Percentiles rank a stretch among this genome's conserved stretches.
Evolutionary conservation across 1,140 invertebrate species (phyloP).

Genomic region (Caenorhabditis brenneri): DNA sequence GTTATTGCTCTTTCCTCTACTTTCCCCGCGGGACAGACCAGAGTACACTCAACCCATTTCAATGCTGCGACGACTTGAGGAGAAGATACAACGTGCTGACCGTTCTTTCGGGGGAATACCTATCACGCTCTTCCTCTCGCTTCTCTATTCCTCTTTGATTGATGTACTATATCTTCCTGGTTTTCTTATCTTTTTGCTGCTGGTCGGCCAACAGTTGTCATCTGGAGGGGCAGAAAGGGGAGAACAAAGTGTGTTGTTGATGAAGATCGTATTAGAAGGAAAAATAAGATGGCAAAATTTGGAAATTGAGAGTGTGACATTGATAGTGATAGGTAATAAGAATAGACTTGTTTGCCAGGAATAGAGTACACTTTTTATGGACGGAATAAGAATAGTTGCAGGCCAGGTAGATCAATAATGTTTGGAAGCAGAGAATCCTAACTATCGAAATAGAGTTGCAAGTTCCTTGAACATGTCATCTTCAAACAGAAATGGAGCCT

Average conservation of each 20-base stretch:
- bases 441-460: too few species aligned
- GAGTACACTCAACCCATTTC: constrained; percentile 21
- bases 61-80: neutral
- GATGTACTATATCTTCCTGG: too few species aligned
- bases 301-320: neutral
- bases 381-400: too few species aligned
- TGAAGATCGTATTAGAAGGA: neutral
- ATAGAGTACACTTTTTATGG: too few species aligned
- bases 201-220: constrained; percentile 6
- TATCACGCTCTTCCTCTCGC: constrained; percentile 17
- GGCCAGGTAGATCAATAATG: too few species aligned
- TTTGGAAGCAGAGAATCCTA: too few species aligned
- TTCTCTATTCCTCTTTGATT: neutral
- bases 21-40: neutral
- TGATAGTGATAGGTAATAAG: neutral
- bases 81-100: constrained; percentile 26
- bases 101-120: constrained; percentile 42
- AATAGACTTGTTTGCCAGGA: neutral
- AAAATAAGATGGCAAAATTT: neutral
- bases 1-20: neutral
- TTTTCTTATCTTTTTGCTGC: neutral
- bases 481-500: too few species aligned
- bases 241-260: constrained; percentile 32
- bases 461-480: too few species aligned
- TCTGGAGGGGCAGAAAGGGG: neutral